These are phyloP conservation scores for Sebastes taczanowskii DNA, from an alignment of 2,797 vertebrate species.

Conservation along the genomic window DNA sequence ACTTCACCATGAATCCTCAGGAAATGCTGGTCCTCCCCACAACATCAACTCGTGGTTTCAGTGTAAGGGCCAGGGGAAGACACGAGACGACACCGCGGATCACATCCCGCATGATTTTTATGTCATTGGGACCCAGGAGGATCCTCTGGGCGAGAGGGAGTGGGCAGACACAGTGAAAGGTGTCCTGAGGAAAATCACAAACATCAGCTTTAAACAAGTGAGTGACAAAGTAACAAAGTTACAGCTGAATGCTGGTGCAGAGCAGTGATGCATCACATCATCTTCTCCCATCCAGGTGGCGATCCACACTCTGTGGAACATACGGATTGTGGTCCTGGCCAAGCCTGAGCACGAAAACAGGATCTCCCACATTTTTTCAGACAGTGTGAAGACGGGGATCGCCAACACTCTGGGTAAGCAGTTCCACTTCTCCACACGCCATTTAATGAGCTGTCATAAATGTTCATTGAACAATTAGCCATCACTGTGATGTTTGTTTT, in stretches of 20 bases:
- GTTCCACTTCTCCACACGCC: not conserved
- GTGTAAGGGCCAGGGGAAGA: slow-evolving; percentile 96
- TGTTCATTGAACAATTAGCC: not conserved
- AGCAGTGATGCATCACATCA: not conserved
- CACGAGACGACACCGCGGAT: slow-evolving; percentile 92
- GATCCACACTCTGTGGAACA: slow-evolving; percentile 96
- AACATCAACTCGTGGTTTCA: slow-evolving; percentile 96
- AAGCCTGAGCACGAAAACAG: slow-evolving; percentile 97
- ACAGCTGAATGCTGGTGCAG: not conserved
- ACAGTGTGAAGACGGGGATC: slow-evolving; percentile 97
- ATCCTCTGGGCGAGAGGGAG: slow-evolving; percentile 92
- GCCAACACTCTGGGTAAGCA: slow-evolving; percentile 94
- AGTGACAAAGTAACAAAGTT: not conserved
- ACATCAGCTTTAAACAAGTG: slow-evolving; percentile 94
- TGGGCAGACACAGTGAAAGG: slow-evolving; percentile 90
- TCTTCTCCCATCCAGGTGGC: slow-evolving; percentile 84
- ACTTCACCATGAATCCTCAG: slow-evolving; percentile 76
- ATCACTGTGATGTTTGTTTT: slow-evolving; percentile 4
- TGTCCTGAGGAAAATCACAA: slow-evolving; percentile 91
- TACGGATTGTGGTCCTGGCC: slow-evolving; percentile 92
- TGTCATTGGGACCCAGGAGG: slow-evolving; percentile 96
- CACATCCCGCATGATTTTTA: slow-evolving; percentile 98
- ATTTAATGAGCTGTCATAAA: not conserved
- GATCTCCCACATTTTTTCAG: slow-evolving; percentile 93
- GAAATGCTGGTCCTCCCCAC: slow-evolving; percentile 89